phyloP scores from a whole-genome alignment of 2,113 vertebrate genomes.

The Corythaixoides concolor region DNA sequence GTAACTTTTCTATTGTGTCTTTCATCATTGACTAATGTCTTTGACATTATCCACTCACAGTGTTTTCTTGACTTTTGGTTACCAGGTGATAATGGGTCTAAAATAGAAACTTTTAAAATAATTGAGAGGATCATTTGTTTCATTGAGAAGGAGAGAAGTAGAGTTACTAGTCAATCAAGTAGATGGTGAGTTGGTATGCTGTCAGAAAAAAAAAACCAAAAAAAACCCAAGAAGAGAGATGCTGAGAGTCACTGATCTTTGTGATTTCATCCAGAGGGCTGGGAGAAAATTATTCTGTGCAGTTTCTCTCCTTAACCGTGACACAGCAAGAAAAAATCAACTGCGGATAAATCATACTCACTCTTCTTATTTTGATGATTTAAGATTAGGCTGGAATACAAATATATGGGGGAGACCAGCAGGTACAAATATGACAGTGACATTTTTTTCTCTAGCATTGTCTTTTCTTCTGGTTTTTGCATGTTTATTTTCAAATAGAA shows the following conservation, averaged over 20 bases:
- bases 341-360: not conserved
- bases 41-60: not conserved
- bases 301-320: not conserved
- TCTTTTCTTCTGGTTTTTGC: not conserved
- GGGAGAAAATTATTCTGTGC: not conserved
- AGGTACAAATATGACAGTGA: not conserved
- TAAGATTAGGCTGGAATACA: not conserved
- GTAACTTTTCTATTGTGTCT: not conserved
- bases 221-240: not conserved
- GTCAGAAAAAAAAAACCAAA: not conserved
- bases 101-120: not conserved
- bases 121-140: not conserved
- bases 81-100: not conserved
- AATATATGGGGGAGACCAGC: not conserved
- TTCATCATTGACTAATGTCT: not conserved
- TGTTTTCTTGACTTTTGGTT: not conserved
- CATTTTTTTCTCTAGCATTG: not conserved
- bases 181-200: not conserved
- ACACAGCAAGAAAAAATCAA: not conserved
- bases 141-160: not conserved
- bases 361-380: not conserved
- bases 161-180: not conserved
- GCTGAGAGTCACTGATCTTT: not conserved
- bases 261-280: not conserved
- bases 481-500: not conserved